These are phyloP conservation scores for Pentamera pediparva DNA, from an alignment of 53 echinoderm and acorn worm species.

Conservation along the genomic window DNA sequence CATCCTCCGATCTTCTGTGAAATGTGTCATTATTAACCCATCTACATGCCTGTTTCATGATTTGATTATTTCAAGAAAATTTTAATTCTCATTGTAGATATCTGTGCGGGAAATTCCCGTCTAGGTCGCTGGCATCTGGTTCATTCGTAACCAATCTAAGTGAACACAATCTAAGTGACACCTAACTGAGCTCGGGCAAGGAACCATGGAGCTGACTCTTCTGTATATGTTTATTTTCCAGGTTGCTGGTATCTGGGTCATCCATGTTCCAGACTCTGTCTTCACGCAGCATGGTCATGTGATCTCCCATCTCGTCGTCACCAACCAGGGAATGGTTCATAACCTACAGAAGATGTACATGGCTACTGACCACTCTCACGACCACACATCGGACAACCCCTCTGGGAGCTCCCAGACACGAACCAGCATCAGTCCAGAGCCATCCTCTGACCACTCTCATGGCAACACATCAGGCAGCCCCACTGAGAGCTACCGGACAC, in stretches of 20 bases:
- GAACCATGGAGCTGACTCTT: no score
- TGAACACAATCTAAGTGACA: no score
- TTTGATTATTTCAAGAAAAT: no score
- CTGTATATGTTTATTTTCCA: slow-evolving; percentile 10
- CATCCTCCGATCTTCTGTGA: no score
- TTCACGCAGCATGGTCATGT: slow-evolving; percentile 44
- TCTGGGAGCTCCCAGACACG: background rate
- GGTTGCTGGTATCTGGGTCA: slow-evolving; percentile 43
- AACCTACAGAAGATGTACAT: slow-evolving; percentile 59
- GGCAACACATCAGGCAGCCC: background rate
- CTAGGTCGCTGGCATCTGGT: background rate
- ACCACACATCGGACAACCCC: background rate
- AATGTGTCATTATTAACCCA: no score
- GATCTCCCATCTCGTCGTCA: slow-evolving; percentile 64
- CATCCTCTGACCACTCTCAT: background rate
- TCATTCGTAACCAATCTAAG: no score
- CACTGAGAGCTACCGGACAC: background rate
- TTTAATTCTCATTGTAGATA: no score
- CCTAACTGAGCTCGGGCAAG: no score
- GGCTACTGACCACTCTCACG: background rate
- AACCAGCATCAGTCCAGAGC: background rate
- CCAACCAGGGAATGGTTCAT: slow-evolving; percentile 52
- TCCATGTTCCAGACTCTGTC: slow-evolving; percentile 63
- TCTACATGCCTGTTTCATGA: no score
- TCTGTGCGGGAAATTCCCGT: no score